phyloP scores from a whole-genome alignment of 2,797 vertebrate species.

The Pampus argenteus region DNA sequence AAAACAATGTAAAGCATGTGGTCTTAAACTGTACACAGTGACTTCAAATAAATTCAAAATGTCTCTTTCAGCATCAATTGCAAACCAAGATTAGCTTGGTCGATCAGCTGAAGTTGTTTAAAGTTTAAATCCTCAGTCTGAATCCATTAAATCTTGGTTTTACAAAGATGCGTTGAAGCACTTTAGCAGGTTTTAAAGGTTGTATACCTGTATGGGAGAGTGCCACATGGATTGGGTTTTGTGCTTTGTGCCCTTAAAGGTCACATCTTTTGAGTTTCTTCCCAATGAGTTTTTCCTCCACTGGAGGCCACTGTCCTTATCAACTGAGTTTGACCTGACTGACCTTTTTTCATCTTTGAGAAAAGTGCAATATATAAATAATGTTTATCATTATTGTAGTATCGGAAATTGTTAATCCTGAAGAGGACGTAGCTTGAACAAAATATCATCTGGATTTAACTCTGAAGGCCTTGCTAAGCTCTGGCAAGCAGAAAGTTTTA shows the following conservation, averaged over 20 bases:
- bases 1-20: too few relatives aligned
- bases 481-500: not conserved
- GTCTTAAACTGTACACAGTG: too few relatives aligned
- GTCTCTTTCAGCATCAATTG: too few relatives aligned
- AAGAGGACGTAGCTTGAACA: not conserved
- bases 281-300: not conserved
- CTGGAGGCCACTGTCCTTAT: too few relatives aligned
- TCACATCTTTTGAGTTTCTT: too few relatives aligned
- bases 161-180: too few relatives aligned
- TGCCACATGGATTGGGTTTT: not conserved
- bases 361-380: not conserved
- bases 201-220: not conserved
- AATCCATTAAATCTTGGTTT: too few relatives aligned
- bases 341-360: not conserved
- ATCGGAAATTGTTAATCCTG: not conserved
- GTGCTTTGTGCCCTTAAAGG: not conserved
- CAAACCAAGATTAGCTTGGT: too few relatives aligned
- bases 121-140: too few relatives aligned
- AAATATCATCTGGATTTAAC: not conserved
- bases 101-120: too few relatives aligned
- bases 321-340: slow-evolving; percentile 5
- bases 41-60: too few relatives aligned
- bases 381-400: not conserved
- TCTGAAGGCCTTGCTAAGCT: not conserved
- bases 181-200: not conserved